Evolutionary conservation across 1,140 invertebrate genomes (phyloP).

Genomic region (Halesus radiatus): DNA sequence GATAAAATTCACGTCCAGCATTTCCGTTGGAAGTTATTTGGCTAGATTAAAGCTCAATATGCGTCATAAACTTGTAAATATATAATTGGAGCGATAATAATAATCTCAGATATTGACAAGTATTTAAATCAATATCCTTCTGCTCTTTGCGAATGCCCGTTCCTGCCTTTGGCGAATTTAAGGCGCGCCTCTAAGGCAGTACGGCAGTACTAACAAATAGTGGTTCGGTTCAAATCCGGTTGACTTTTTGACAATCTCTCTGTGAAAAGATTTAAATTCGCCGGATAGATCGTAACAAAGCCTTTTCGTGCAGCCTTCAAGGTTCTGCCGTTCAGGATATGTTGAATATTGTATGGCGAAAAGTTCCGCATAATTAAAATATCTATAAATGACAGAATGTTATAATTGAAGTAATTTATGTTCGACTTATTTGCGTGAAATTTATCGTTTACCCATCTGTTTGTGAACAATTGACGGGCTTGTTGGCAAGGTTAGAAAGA

Average conservation of each 20-base stretch:
- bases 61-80: neutral
- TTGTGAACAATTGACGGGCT: too few species aligned
- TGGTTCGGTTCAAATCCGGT: slow-evolving; percentile 8
- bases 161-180: neutral
- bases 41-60: neutral
- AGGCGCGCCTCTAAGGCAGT: neutral
- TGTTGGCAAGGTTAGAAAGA: too few species aligned
- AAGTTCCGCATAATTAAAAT: too few species aligned
- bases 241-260: slow-evolving; percentile 22
- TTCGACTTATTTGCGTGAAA: too few species aligned
- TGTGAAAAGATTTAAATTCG: slow-evolving; percentile 14
- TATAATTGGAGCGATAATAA: neutral
- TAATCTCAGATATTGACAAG: slow-evolving; percentile 7
- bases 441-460: too few species aligned
- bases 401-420: too few species aligned
- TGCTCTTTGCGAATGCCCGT: too few species aligned
- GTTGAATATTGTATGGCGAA: neutral
- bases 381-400: too few species aligned
- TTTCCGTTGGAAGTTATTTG: neutral
- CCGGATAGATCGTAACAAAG: neutral
- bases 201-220: neutral
- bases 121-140: neutral
- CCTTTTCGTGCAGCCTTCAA: slow-evolving; percentile 18
- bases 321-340: slow-evolving; percentile 11
- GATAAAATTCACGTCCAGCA: too few species aligned